Conservation (phyloP, 2,888 invertebrate species). For the Suillia variegata region DNA sequence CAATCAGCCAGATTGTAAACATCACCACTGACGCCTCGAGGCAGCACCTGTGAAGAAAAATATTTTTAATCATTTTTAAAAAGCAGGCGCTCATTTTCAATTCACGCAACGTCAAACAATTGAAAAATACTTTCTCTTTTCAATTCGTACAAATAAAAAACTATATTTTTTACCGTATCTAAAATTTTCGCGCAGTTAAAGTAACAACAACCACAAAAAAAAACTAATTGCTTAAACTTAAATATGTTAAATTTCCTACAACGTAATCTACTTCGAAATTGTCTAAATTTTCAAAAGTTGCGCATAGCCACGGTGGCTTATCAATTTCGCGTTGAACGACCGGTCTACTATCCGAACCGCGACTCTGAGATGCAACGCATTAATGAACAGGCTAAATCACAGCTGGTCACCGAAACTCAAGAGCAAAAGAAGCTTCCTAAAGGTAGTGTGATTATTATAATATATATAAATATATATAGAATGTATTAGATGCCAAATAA, state of each 20-base stretch:
- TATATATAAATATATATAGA: neutral
- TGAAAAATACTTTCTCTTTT: neutral
- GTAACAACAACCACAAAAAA: too few relatives aligned
- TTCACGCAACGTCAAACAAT: neutral
- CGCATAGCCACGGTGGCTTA: slow-evolving; percentile 30
- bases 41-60: slow-evolving; percentile 66
- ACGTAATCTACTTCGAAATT: slow-evolving; percentile 34
- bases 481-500: neutral
- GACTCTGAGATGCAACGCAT: slow-evolving; percentile 40
- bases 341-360: slow-evolving; percentile 50
- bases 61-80: too few relatives aligned
- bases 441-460: neutral
- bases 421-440: slow-evolving; percentile 13
- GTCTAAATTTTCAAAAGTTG: slow-evolving; percentile 21
- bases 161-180: too few relatives aligned
- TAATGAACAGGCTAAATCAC: slow-evolving; percentile 29
- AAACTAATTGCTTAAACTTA: too few relatives aligned
- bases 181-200: too few relatives aligned
- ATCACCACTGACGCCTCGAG: slow-evolving; percentile 90
- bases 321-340: slow-evolving; percentile 15
- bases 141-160: neutral
- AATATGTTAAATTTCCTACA: slow-evolving; percentile 38
- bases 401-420: slow-evolving; percentile 29
- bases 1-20: slow-evolving; percentile 92
- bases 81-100: neutral